Evolutionary conservation across 2,888 invertebrate species (phyloP).

Genomic region (Agrilus cyanescens): DNA sequence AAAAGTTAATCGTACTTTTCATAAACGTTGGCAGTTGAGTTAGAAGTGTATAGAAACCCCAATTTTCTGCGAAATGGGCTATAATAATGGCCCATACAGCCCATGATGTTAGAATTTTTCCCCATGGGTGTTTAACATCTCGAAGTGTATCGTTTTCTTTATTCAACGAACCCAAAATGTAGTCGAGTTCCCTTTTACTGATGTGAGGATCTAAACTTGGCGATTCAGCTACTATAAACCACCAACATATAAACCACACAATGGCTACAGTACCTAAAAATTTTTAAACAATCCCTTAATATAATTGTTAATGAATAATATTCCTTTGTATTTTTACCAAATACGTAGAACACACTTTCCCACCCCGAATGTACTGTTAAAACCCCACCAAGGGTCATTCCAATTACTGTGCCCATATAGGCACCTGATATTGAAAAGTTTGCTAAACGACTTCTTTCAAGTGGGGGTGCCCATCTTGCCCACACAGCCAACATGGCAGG

Average conservation of each 20-base stretch:
- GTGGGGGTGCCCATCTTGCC: constrained; percentile 71
- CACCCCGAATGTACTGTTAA: constrained; percentile 65
- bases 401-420: constrained; percentile 73
- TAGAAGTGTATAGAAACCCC: constrained; percentile 80
- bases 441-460: constrained; percentile 66
- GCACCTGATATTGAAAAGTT: constrained; percentile 78
- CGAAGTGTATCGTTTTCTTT: constrained; percentile 30
- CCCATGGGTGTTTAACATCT: constrained; percentile 61
- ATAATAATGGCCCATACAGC: constrained; percentile 76
- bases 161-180: constrained; percentile 53
- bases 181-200: constrained; percentile 57
- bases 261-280: constrained; percentile 50
- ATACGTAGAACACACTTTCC: constrained; percentile 74
- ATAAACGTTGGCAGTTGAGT: constrained; percentile 76
- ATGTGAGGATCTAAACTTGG: constrained; percentile 67
- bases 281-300: not conserved
- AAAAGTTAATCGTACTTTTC: constrained; percentile 46
- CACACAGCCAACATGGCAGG: constrained; percentile 76
- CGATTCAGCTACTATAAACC: constrained; percentile 55
- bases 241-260: constrained; percentile 63
- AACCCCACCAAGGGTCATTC: constrained; percentile 67
- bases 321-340: constrained; percentile 36
- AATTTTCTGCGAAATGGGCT: constrained; percentile 80
- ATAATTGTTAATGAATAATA: not conserved
- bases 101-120: constrained; percentile 56